Conservation (phyloP, 2,888 invertebrate species). For the Chrysodeixis includens region DNA sequence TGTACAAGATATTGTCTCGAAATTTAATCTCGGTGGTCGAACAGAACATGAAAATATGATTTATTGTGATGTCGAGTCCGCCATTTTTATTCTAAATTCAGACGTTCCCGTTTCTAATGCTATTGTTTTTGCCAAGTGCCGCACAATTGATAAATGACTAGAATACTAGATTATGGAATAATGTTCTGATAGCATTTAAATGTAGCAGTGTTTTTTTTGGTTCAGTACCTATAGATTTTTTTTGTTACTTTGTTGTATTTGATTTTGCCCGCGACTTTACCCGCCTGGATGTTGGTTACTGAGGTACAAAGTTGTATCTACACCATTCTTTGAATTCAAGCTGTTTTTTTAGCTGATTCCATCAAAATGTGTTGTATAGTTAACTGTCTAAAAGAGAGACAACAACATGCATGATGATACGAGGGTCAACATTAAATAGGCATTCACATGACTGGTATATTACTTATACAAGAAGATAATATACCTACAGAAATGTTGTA, state of each 20-base stretch:
- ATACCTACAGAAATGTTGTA: no score
- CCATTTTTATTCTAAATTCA: slow-evolving; percentile 46
- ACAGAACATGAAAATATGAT: slow-evolving; percentile 51
- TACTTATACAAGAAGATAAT: no score
- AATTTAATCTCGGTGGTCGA: slow-evolving; percentile 49
- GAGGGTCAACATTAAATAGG: no score
- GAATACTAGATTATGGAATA: slow-evolving; percentile 7
- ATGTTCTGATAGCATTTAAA: background rate
- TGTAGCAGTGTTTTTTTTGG: background rate
- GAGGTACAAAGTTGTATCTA: no score
- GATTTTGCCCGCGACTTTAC: no score
- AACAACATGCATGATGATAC: no score
- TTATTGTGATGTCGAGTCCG: slow-evolving; percentile 38
- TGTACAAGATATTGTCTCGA: slow-evolving; percentile 31
- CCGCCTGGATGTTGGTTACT: no score
- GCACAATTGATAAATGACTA: slow-evolving; percentile 20
- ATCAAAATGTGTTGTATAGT: no score
- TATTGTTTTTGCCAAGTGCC: slow-evolving; percentile 39
- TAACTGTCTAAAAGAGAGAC: no score
- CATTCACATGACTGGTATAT: no score
- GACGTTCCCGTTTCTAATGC: slow-evolving; percentile 24
- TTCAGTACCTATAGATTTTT: background rate
- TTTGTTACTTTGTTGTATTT: background rate
- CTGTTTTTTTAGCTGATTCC: no score
- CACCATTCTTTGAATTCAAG: no score